Base-by-base conservation (phyloP, 2,113 vertebrate genomes). In the Chunga burmeisteri region DNA sequence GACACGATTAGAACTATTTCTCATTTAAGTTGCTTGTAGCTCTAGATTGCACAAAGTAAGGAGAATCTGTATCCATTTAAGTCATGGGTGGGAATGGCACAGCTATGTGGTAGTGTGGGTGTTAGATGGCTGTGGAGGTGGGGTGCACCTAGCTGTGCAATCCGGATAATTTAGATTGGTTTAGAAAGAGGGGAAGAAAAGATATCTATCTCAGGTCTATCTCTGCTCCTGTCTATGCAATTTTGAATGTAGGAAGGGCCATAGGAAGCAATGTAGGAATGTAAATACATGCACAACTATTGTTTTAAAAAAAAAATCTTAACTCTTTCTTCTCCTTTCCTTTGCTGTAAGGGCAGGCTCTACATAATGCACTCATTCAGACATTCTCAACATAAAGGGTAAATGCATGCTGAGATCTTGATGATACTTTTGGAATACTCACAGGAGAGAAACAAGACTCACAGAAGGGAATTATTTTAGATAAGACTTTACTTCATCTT, bases 21-120 rank as follows among this genome's bases (percentile, higher is more conserved):
- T 22, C 11, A 8, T 14, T 23, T 22, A 22, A 79, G 58, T 7
- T 44, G 25, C 38, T 46, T 18, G 44, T 19, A 44, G 61, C 56
- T 65, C 62, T 32, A 13, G 46, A 8, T 27, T 70, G 50, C 56
- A 67, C 29, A 13, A 38, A 18, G 30, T 3, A 30, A 72, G 61
- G n/a, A 44, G 32, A 30, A 38, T 26, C 7, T 55, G 34, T 26
- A 46, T 25, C 36, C 5, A 1, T 36, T 36, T n/a, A 26, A 25
- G 8, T 46, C 30, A 5, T 0, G 4, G 62, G 44, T 63, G 61
- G 11, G 55, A 53, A 26, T 16, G 38, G 47, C 27, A 13, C 0
- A 6, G 9, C 17, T 44, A 4, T 4, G 13, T 27, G 55, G 62
- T 17, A 29, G 38, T 4, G 29, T 16, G 61, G 47, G 25, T 67